Conservation (phyloP, 2,113 vertebrate genomes). For the Lichenostomus cassidix region DNA sequence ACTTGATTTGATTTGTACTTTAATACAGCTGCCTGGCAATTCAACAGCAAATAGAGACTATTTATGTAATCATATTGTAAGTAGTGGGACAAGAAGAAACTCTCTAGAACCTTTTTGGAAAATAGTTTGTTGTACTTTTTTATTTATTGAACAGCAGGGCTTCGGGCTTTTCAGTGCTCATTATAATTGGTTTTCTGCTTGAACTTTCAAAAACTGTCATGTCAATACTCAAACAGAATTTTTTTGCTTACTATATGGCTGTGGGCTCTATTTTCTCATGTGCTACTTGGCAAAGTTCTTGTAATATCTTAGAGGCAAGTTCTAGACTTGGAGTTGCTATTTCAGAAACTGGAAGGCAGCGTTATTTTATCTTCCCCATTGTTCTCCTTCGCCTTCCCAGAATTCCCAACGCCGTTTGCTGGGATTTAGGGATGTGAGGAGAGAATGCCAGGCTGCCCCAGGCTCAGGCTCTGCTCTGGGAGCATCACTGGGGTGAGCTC, state of each 20-base stretch:
- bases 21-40: constrained; percentile 88
- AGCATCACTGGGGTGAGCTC: not conserved
- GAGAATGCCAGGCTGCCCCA: not conserved
- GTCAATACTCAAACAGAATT: constrained; percentile 91
- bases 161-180: constrained; percentile 85
- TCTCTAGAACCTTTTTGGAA: constrained; percentile 83
- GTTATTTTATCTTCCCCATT: constrained; percentile 54
- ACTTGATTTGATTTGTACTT: constrained; percentile 91
- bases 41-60: constrained; percentile 88
- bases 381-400: not conserved
- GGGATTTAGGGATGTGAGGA: not conserved
- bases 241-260: constrained; percentile 85
- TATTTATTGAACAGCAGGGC: constrained; percentile 87
- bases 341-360: constrained; percentile 65
- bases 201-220: constrained; percentile 93
- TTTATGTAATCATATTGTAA: constrained; percentile 88
- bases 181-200: constrained; percentile 94
- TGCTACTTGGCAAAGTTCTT: constrained; percentile 88
- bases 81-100: constrained; percentile 84
- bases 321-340: constrained; percentile 75
- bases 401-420: not conserved
- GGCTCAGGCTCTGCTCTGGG: not conserved
- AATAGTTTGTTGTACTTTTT: constrained; percentile 85
- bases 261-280: constrained; percentile 84
- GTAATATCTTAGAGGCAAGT: constrained; percentile 85